A percentile compares a stretch with the other conserved stretches of the same genome.
phyloP scores from a whole-genome alignment of 2,113 vertebrate species.

The Turdus rufiventris region DNA sequence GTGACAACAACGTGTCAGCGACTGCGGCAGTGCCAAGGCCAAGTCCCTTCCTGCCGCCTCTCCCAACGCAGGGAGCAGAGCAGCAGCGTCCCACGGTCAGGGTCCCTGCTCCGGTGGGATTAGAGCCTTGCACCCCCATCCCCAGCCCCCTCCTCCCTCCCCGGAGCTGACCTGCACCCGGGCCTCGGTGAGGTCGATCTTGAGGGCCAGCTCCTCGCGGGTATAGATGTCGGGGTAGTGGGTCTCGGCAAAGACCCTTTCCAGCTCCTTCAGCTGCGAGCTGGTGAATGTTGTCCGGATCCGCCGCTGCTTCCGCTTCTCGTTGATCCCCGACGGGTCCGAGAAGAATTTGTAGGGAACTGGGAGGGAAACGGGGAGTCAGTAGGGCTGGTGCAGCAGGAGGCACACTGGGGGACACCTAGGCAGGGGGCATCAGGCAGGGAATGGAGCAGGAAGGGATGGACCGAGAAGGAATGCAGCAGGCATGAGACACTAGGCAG shows the following conservation, averaged over 20 bases:
- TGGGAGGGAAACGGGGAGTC: background rate
- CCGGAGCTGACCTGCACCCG: constrained; percentile 83
- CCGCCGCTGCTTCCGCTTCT: constrained; percentile 93
- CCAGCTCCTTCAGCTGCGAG: constrained; percentile 93
- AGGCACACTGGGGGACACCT: background rate
- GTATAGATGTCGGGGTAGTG: constrained; percentile 50
- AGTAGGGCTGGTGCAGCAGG: accelerated
- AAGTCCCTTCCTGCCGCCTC: background rate
- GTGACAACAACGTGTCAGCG: background rate
- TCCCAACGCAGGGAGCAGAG: background rate
- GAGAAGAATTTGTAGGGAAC: constrained; percentile 92
- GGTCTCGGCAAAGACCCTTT: constrained; percentile 91
- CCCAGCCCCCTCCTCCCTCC: no score
- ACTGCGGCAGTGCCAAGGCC: accelerated
- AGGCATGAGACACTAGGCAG: background rate
- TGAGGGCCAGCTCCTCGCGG: constrained; percentile 91
- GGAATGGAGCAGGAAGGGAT: background rate
- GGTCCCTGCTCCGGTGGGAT: background rate
- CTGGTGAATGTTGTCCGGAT: constrained; percentile 96
- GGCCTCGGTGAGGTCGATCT: constrained; percentile 94
- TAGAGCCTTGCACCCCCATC: background rate
- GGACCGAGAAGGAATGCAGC: background rate
- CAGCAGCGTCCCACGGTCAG: accelerated
- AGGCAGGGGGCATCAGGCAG: background rate
- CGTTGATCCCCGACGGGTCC: constrained; percentile 88